phyloP scores from a whole-genome alignment of 1,140 invertebrate species.

The Apis florea region DNA sequence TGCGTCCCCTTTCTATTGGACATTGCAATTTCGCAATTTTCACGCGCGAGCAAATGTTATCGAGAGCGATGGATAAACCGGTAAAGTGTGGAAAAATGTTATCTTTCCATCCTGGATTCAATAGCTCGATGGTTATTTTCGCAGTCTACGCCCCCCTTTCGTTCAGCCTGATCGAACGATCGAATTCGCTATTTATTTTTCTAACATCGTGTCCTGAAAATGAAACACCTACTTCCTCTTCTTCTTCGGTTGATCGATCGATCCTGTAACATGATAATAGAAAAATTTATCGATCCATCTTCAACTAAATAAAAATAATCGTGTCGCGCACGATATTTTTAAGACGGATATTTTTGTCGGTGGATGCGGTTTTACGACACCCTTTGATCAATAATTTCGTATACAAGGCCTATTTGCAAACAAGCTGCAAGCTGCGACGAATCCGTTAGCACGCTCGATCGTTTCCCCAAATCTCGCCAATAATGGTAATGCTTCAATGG shows the following conservation, averaged over 20 bases:
- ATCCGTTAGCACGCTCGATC: slow-evolving; percentile 75
- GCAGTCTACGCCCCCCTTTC: slow-evolving; percentile 63
- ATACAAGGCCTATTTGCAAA: slow-evolving; percentile 79
- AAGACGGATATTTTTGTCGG: background rate
- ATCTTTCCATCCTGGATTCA: slow-evolving; percentile 68
- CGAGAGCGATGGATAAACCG: background rate
- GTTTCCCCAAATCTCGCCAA: slow-evolving; percentile 79
- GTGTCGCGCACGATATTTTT: too few relatives aligned
- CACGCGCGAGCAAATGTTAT: background rate
- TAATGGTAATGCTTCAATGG: slow-evolving; percentile 77
- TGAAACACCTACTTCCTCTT: slow-evolving; percentile 55
- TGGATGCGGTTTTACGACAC: background rate
- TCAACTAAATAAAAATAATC: background rate
- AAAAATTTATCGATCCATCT: too few relatives aligned
- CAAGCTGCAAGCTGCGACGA: slow-evolving; percentile 78
- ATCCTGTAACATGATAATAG: too few relatives aligned
- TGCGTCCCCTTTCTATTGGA: background rate
- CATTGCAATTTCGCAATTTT: slow-evolving; percentile 10
- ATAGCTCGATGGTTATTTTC: slow-evolving; percentile 65
- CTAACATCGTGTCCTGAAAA: slow-evolving; percentile 58
- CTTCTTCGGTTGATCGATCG: slow-evolving; percentile 41
- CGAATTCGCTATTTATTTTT: slow-evolving; percentile 73
- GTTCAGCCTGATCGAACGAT: slow-evolving; percentile 67
- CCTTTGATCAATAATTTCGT: slow-evolving; percentile 72
- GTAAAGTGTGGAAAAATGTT: slow-evolving; percentile 69